Conservation (phyloP, 2,113 vertebrate species). For the Entelurus aequoreus region DNA sequence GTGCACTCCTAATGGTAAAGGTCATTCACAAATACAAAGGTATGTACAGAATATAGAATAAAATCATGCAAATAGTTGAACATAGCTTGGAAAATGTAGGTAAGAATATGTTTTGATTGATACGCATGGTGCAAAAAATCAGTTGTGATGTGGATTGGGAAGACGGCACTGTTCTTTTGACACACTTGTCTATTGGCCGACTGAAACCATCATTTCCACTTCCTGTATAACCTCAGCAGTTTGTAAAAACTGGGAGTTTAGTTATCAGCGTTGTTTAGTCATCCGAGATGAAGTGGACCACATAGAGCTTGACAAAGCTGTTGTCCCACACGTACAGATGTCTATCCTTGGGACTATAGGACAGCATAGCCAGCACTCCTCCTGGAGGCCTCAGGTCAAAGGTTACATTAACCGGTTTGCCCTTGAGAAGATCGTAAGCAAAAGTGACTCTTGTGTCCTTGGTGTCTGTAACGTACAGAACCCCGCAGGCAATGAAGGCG, state of each 20-base stretch:
- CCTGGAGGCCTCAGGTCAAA: constrained; percentile 80
- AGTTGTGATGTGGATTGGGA: constrained; percentile 26
- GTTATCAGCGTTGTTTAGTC: constrained; percentile 30
- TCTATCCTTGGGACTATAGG: constrained; percentile 82
- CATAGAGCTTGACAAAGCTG: constrained; percentile 77
- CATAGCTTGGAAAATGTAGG: constrained; percentile 10
- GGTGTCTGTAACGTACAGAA: constrained; percentile 89
- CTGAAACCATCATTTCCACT: background rate
- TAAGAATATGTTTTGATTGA: constrained; percentile 6
- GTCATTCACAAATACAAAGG: background rate
- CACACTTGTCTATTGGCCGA: background rate
- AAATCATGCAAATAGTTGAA: constrained; percentile 37
- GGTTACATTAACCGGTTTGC: constrained; percentile 78
- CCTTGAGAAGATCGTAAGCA: constrained; percentile 84
- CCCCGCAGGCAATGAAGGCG: constrained; percentile 83
- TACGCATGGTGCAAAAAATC: constrained; percentile 19
- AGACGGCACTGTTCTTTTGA: constrained; percentile 40
- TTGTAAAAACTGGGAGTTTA: background rate
- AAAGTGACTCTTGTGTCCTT: constrained; percentile 82
- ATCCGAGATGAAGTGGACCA: constrained; percentile 75
- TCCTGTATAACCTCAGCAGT: background rate
- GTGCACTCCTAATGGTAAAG: no score
- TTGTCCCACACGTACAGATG: constrained; percentile 89
- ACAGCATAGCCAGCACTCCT: constrained; percentile 88
- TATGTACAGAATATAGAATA: constrained; percentile 18